Conservation (phyloP, 2,888 invertebrate species). For the Thymelicus lineola region DNA sequence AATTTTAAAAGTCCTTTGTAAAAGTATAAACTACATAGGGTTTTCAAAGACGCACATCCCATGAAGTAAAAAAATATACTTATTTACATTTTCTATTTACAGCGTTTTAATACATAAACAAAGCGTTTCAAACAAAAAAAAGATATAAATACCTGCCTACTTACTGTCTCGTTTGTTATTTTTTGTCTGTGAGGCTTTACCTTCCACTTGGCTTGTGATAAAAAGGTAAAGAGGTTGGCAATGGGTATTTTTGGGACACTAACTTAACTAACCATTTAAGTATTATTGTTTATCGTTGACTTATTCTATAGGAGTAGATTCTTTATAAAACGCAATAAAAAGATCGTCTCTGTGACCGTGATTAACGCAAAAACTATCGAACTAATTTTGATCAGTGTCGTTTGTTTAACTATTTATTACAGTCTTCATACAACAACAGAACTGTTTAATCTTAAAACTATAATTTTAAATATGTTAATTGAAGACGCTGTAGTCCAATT, state of each 20-base stretch:
- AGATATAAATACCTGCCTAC: no score
- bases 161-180: not conserved
- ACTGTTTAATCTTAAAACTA: no score
- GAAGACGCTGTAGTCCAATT: no score
- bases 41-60: no score
- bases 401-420: no score
- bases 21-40: no score
- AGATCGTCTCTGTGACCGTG: constrained; percentile 11
- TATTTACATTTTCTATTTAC: no score
- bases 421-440: no score
- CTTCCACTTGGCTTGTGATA: not conserved
- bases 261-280: constrained; percentile 6
- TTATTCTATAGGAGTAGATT: not conserved
- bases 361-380: constrained; percentile 17
- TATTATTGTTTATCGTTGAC: not conserved
- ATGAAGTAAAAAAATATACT: no score
- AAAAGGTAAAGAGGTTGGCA: not conserved
- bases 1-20: no score
- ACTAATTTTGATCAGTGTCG: constrained; percentile 19
- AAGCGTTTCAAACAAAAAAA: not conserved
- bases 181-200: not conserved
- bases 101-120: not conserved
- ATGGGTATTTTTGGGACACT: constrained; percentile 3
- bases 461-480: no score
- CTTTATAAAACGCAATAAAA: not conserved